A percentile compares a stretch with the other conserved stretches of the same genome.
These are phyloP conservation scores for Drosophila setosimentum DNA, from an alignment of 2,888 invertebrate species.

Conservation along the genomic window DNA sequence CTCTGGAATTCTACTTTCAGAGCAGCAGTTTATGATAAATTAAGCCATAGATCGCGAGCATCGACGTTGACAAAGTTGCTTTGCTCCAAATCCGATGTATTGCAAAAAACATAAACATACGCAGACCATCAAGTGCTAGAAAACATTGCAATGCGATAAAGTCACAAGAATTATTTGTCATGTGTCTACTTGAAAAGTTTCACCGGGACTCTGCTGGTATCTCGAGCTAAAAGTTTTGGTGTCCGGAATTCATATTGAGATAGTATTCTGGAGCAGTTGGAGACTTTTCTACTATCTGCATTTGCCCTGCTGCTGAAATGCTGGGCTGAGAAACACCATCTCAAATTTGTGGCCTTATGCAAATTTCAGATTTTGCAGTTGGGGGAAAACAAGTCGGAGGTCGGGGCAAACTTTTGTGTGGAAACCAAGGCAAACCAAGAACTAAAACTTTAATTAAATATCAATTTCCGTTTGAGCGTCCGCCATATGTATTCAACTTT, in stretches of 20 bases:
- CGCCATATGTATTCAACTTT: slow-evolving; percentile 15
- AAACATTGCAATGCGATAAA: slow-evolving; percentile 29
- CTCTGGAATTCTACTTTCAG: not conserved
- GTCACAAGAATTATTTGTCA: slow-evolving; percentile 33
- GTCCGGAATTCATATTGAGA: slow-evolving; percentile 14
- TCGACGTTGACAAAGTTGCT: not conserved
- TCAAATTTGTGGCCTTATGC: slow-evolving; percentile 25
- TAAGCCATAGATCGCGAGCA: not conserved
- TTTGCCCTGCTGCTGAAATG: not conserved
- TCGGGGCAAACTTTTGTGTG: slow-evolving; percentile 21
- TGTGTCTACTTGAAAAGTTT: slow-evolving; percentile 29
- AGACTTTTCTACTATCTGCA: not conserved
- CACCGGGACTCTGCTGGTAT: slow-evolving; percentile 1
- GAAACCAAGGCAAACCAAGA: slow-evolving; percentile 35
- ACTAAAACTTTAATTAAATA: slow-evolving; percentile 73
- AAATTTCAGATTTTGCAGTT: slow-evolving; percentile 33
- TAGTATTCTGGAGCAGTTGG: slow-evolving; percentile 3
- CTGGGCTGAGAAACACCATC: slow-evolving; percentile 1
- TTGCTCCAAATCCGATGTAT: not conserved
- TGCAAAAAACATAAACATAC: not conserved
- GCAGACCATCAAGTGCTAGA: not conserved
- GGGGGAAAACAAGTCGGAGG: slow-evolving; percentile 22
- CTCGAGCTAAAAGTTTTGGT: slow-evolving; percentile 21
- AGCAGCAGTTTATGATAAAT: not conserved
- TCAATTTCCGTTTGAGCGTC: slow-evolving; percentile 68